These are phyloP conservation scores for Spilarctia lutea DNA, from an alignment of 2,888 invertebrate genomes.

Conservation along the genomic window DNA sequence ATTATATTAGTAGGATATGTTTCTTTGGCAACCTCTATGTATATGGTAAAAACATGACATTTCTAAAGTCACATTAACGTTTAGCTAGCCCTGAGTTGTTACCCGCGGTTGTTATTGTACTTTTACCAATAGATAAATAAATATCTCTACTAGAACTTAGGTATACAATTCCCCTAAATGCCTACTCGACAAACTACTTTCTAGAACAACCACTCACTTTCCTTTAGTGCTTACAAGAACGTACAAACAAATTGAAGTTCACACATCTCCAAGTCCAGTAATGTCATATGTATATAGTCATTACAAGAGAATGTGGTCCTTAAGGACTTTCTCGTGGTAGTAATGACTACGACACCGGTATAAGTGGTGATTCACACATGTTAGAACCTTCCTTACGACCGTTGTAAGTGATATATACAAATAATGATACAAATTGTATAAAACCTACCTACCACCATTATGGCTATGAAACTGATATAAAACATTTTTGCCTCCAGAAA, in stretches of 20 bases:
- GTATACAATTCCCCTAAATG: no score
- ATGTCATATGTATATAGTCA: not conserved
- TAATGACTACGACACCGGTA: not conserved
- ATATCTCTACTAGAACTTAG: not conserved
- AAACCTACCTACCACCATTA: conserved; percentile 14
- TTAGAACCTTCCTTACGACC: conserved; percentile 18
- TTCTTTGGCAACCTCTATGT: no score
- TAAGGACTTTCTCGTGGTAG: not conserved
- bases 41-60: no score
- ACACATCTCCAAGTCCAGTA: not conserved
- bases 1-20: no score
- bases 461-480: not conserved
- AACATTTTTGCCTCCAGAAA: not conserved
- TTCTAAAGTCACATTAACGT: no score
- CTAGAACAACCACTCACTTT: not conserved
- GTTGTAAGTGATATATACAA: conserved; percentile 28
- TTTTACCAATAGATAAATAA: no score
- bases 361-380: conserved; percentile 3
- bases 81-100: no score
- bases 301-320: not conserved
- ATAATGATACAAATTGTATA: conserved; percentile 37
- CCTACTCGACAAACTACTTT: not conserved
- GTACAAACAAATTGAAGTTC: not conserved
- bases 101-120: no score
- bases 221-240: not conserved